These are phyloP conservation scores for Lota lota DNA, from an alignment of 2,113 vertebrate species.

Conservation along the genomic window DNA sequence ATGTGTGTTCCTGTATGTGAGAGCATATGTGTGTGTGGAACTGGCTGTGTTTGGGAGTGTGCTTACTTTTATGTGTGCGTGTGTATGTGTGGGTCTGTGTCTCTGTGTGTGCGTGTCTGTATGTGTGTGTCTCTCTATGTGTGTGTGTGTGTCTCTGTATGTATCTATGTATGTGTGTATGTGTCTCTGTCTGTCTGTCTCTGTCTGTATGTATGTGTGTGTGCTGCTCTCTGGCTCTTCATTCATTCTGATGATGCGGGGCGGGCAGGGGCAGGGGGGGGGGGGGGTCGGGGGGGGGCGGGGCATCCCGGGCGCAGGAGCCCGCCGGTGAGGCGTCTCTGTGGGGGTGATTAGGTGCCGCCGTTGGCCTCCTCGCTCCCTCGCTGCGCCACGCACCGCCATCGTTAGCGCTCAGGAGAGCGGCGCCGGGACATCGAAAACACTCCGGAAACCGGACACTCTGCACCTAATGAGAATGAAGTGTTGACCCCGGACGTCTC, in stretches of 20 bases:
- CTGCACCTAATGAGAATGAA: constrained; percentile 56
- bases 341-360: constrained; percentile 57
- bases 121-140: neutral
- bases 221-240: constrained; percentile 18
- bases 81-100: too few relatives aligned
- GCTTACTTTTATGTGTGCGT: neutral
- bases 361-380: constrained; percentile 18
- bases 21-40: neutral
- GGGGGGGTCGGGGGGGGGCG: too few relatives aligned
- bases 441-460: neutral
- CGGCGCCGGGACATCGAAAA: neutral
- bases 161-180: neutral
- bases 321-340: constrained; percentile 31
- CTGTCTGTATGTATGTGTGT: neutral
- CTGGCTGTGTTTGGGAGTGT: neutral
- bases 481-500: neutral
- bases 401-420: constrained; percentile 42
- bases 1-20: neutral
- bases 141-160: neutral
- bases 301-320: too few relatives aligned
- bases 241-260: constrained; percentile 38
- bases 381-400: neutral
- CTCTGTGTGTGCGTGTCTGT: too few relatives aligned
- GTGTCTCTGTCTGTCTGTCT: neutral
- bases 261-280: constrained; percentile 8